Percentiles rank a stretch among this genome's conserved stretches.
These are phyloP conservation scores for Hormaphis cornu DNA, from an alignment of 1,140 invertebrate genomes.

Conservation along the genomic window DNA sequence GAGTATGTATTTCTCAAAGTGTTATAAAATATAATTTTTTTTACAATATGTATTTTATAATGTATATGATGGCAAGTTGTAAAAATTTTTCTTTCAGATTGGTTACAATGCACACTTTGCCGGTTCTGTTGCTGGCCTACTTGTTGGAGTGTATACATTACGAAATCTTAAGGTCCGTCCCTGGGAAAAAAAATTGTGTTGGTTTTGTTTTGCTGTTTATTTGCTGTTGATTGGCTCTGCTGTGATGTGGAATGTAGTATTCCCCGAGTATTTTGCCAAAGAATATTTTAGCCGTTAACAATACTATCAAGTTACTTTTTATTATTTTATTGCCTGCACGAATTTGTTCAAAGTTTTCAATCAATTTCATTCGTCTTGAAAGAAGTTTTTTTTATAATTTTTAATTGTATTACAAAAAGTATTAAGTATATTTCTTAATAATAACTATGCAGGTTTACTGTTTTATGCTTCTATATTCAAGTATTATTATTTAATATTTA, in stretches of 20 bases:
- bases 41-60: not conserved
- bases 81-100: slow-evolving; percentile 46
- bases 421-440: no score
- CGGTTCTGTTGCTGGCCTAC: slow-evolving; percentile 77
- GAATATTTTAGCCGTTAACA: slow-evolving; percentile 2
- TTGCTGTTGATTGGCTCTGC: slow-evolving; percentile 63
- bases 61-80: not conserved
- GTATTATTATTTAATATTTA: no score
- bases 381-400: no score
- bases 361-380: no score
- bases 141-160: slow-evolving; percentile 84
- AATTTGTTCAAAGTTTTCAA: no score
- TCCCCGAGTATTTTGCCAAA: slow-evolving; percentile 47
- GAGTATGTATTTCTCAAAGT: slow-evolving; percentile 1
- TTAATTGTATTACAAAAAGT: no score
- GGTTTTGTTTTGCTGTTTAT: slow-evolving; percentile 67
- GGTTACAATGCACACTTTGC: slow-evolving; percentile 84
- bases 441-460: no score
- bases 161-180: slow-evolving; percentile 76
- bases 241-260: slow-evolving; percentile 65
- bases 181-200: slow-evolving; percentile 79
- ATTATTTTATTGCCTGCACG: no score
- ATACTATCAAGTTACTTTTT: no score
- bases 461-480: no score
- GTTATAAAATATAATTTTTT: not conserved